A percentile compares a stretch with the other conserved stretches of the same genome.
Conservation (phyloP, 2,113 vertebrate genomes). For the Circaetus gallicus region DNA sequence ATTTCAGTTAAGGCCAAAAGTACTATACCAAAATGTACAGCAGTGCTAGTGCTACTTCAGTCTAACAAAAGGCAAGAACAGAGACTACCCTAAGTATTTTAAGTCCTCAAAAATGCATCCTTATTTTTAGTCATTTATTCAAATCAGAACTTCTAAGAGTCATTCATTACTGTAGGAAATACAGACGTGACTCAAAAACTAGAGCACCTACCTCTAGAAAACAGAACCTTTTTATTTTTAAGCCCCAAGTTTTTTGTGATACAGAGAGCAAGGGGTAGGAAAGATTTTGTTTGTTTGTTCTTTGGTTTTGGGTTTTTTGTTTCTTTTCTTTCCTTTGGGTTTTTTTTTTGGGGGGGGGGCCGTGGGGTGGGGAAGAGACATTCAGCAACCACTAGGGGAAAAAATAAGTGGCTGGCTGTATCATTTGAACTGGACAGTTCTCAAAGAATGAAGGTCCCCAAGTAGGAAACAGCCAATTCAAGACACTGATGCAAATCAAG, state of each 20-base stretch:
- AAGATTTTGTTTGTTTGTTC: neutral
- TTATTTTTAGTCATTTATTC: neutral
- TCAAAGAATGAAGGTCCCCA: neutral
- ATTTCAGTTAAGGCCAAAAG: neutral
- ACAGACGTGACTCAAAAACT: neutral
- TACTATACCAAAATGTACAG: neutral
- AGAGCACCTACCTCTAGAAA: neutral
- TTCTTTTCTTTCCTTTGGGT: neutral
- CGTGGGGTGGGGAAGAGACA: neutral
- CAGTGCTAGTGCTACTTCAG: neutral
- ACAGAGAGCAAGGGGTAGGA: conserved; percentile 9
- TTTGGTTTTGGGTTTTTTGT: neutral
- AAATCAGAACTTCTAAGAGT: neutral
- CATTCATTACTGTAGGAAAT: neutral
- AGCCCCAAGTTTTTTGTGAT: neutral
- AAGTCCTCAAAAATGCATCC: neutral
- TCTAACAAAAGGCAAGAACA: neutral
- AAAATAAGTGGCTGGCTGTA: neutral
- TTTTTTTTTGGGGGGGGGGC: too few species aligned
- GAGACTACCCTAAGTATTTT: neutral
- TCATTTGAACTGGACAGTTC: neutral
- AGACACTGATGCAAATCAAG: neutral
- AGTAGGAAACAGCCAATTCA: neutral
- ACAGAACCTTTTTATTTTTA: neutral
- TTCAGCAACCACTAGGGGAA: neutral